Evolutionary conservation across 2,113 vertebrate genomes (phyloP).

Genomic region (Hirundichthys speculiger): DNA sequence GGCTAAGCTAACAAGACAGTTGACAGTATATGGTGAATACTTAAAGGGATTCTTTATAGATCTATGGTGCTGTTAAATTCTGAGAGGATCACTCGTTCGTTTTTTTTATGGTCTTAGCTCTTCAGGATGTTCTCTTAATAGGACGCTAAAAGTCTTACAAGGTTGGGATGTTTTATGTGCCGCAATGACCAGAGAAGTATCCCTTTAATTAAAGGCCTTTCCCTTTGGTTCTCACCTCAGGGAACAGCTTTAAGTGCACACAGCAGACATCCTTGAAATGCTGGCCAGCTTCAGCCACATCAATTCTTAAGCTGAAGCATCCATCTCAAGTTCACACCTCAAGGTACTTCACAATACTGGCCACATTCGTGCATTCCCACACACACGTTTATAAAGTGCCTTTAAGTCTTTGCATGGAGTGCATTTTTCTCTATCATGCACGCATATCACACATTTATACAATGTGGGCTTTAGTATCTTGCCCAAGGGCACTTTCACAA

Average conservation of each 20-base stretch:
- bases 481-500: not conserved
- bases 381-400: not conserved
- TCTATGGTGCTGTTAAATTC: conserved; percentile 35
- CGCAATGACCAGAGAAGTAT: conserved; percentile 23
- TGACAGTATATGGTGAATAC: conserved; percentile 21
- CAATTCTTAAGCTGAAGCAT: not conserved
- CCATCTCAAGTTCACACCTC: not conserved
- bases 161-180: conserved; percentile 47
- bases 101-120: conserved; percentile 51
- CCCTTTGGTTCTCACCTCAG: not conserved
- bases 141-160: conserved; percentile 40
- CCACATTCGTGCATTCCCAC: not conserved
- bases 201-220: conserved; percentile 30
- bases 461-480: not conserved
- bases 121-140: conserved; percentile 40
- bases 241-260: conserved; percentile 11
- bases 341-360: not conserved
- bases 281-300: conserved; percentile 2
- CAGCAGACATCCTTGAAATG: conserved; percentile 1
- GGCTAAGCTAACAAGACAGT: conserved; percentile 2
- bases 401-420: not conserved
- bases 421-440: not conserved
- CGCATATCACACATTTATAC: no score
- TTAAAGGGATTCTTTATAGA: conserved; percentile 43
- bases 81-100: conserved; percentile 38